A percentile compares a stretch with the other conserved stretches of the same genome.
phyloP scores from a whole-genome alignment of 1,140 invertebrate genomes.

The Neomicropteryx cornuta region DNA sequence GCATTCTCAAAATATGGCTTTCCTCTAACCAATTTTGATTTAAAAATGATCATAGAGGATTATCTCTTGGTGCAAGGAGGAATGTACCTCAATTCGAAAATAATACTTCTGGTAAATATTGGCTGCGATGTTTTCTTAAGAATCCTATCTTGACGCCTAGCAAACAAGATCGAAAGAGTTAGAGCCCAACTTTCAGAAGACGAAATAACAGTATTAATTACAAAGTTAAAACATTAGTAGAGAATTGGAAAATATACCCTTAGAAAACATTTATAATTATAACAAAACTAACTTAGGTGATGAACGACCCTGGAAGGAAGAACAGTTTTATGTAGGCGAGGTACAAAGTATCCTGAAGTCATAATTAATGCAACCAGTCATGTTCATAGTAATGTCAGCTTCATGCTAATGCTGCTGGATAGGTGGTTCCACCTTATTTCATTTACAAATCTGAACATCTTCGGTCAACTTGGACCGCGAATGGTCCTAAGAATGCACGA shows the following conservation, averaged over 20 bases:
- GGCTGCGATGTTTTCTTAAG: background rate
- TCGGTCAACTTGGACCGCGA: background rate
- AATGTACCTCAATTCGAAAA: conserved; percentile 1
- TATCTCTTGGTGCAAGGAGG: background rate
- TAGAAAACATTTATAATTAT: background rate
- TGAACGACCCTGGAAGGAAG: background rate
- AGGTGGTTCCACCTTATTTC: background rate
- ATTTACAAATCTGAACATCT: conserved; percentile 1
- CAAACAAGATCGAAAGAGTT: background rate
- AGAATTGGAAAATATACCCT: background rate
- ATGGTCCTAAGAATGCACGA: background rate
- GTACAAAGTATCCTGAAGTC: background rate
- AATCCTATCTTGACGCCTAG: background rate
- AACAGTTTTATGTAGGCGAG: conserved; percentile 1
- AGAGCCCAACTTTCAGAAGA: conserved; percentile 1
- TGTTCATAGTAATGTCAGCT: too few species aligned
- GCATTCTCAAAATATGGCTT: background rate
- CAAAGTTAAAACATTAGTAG: background rate
- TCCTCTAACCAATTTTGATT: conserved; percentile 1
- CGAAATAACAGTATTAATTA: background rate
- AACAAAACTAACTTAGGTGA: too few species aligned
- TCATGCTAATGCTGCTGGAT: too few species aligned
- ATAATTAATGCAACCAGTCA: conserved; percentile 1
- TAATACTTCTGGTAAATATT: background rate
- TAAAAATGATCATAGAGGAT: background rate